Conservation (phyloP, 2,888 invertebrate species). For the Thymelicus sylvestris region DNA sequence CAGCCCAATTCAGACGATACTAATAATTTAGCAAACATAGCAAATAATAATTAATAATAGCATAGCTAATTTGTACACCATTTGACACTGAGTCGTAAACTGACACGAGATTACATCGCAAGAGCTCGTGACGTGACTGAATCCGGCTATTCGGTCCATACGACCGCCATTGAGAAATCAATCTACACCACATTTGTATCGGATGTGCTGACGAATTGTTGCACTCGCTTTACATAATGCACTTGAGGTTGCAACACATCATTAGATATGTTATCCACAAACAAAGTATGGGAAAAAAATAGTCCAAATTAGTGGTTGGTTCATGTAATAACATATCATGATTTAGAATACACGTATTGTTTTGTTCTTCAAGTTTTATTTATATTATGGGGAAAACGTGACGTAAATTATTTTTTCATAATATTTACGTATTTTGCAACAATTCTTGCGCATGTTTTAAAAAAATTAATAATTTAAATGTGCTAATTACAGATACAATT, state of each 20-base stretch:
- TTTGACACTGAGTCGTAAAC: constrained; percentile 38
- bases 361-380: no score
- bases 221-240: constrained; percentile 1
- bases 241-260: not conserved
- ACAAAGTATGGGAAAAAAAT: not conserved
- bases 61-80: not conserved
- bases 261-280: not conserved
- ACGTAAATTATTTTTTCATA: not conserved
- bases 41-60: not conserved
- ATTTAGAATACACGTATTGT: no score
- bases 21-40: no score
- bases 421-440: not conserved
- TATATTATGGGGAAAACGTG: no score
- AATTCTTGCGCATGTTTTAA: no score
- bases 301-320: not conserved
- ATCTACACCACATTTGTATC: constrained; percentile 43
- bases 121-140: constrained; percentile 67
- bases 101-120: constrained; percentile 47
- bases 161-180: constrained; percentile 54
- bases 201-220: constrained; percentile 16
- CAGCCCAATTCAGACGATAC: no score
- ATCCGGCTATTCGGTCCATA: constrained; percentile 41
- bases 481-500: no score
- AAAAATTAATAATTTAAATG: no score
- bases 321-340: no score